Base-by-base conservation (phyloP, 1,140 invertebrate genomes). In the Armadillidium nasatum region DNA sequence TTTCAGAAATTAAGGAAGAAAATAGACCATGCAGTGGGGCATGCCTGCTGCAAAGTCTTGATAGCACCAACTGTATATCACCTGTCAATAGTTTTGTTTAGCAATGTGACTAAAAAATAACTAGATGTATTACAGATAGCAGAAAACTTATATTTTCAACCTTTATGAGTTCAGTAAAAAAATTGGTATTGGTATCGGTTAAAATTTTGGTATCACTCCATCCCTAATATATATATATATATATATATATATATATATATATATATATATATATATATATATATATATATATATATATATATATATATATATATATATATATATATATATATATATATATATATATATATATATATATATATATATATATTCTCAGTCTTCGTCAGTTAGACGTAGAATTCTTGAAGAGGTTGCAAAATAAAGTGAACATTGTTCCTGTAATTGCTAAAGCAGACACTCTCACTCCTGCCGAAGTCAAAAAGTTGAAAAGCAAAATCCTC, bases 371-470 rank as follows among this genome's bases (percentile, higher is more conserved):
- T 10, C 13, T 11, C 84, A 96, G 96, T 44, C 87, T 99, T 76
- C 97, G 98, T 85, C 94, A 94, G 0, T 87, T 99, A 82, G 97
- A 99, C 86, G 93, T 99, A 71, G 95, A 98, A 87, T 98, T 98
- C 86, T 96, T 99, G 96, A 96, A 97, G 84, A 89, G 94, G 80
- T 89, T 99, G 67, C 96, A 98, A 82, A 95, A 98, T 84, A 97
- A 96, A 89, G 95, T 98, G 74, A 99, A 99, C 85, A 96, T 99
- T 82, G 95, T 99, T 84, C 97, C 97, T 73, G 91, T 99, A 71
- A 95, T 99, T 84, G 96, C 97, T 46, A 99, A 99, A 87, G 96
- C 97, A 21, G 97, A 99, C 83, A 98, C 97, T 7, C 91, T 99
- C 89, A 99, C 96, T 72, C 93, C 94, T 0, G 95, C 98, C 82